Evolutionary conservation across 2,888 invertebrate species (phyloP), one percentile per base, ranked within the genome.

Genomic region (Phytoseiulus persimilis): DNA sequence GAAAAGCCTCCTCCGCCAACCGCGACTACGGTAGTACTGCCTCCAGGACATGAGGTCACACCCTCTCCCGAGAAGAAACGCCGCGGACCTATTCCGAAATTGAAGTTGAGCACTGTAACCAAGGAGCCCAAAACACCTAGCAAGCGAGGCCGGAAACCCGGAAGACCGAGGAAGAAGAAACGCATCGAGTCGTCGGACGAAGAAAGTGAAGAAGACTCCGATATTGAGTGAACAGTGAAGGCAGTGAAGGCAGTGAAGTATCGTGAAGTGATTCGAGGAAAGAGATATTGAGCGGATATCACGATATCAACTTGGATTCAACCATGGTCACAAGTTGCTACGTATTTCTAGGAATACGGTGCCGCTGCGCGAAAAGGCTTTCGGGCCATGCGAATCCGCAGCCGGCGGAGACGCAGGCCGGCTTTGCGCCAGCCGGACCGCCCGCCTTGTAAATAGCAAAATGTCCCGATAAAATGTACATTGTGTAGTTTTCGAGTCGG

Each of bases 181-280:
- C 31, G 87, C n/a, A 45, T 87, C 32, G 87, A 87, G 32, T 87
- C 87, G 87, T 87, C 87, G 87, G 87, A 87, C 39, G 87, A 87
- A 32, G 87, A 87, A 32, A 87, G 87, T 45, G 87, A 87, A n/a
- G 87, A 87, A 33, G 87, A 87, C 45, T 87, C 87, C 33, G 87
- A 84, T 31, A 31, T 32, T 31, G 84, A 84, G 33, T 84, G 33
- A 45, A 65, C 9, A 65, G 14, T 14, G 65, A 65, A 28, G 46
- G 46, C 65, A 65, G 65, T 65, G 65, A 65, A 65, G 65, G 14
- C 14, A 65, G 65, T 28, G 39, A 39, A 39, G 39, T 39, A 39
- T 11, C 23, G 23, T 65, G 65, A 28, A 65, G 65, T 65, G 65
- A 65, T 65, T 28, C 65, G 65, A 65, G 65, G 65, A 65, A 65